A percentile compares a stretch with the other conserved stretches of the same genome.
These are phyloP conservation scores for Gallinago paraguaiae DNA, from an alignment of 2,113 vertebrate genomes.

Conservation along the genomic window DNA sequence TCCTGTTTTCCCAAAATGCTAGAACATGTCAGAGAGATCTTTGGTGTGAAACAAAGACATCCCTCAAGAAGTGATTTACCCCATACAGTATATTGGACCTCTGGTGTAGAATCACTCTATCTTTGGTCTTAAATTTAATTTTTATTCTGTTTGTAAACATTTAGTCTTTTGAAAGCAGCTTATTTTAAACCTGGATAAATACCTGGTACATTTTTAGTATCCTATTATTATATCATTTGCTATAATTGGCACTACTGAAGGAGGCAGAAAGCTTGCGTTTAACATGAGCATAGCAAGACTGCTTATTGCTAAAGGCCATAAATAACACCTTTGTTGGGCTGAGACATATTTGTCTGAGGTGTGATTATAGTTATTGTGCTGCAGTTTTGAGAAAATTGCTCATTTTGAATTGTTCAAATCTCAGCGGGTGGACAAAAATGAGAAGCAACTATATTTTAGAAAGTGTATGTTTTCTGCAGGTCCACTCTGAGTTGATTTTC, in stretches of 20 bases:
- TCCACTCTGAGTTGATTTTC: background rate
- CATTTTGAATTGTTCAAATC: background rate
- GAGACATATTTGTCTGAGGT: background rate
- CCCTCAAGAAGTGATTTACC: background rate
- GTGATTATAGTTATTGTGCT: conserved; percentile 43
- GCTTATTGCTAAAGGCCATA: background rate
- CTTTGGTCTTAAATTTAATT: background rate
- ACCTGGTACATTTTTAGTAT: background rate
- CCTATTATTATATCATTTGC: background rate
- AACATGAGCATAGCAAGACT: background rate
- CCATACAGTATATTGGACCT: background rate
- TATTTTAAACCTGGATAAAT: conserved; percentile 32
- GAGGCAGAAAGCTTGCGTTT: background rate
- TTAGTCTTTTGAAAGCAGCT: background rate
- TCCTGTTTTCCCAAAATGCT: background rate
- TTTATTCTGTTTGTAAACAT: background rate
- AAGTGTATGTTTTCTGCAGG: background rate
- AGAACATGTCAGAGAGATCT: background rate
- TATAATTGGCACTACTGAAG: background rate
- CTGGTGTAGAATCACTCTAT: background rate
- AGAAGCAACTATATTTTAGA: background rate
- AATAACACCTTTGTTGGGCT: background rate
- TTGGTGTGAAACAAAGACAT: background rate
- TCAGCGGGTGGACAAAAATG: background rate
- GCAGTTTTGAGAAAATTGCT: background rate